Conservation (phyloP, 2,113 vertebrate genomes). For the Perca flavescens region DNA sequence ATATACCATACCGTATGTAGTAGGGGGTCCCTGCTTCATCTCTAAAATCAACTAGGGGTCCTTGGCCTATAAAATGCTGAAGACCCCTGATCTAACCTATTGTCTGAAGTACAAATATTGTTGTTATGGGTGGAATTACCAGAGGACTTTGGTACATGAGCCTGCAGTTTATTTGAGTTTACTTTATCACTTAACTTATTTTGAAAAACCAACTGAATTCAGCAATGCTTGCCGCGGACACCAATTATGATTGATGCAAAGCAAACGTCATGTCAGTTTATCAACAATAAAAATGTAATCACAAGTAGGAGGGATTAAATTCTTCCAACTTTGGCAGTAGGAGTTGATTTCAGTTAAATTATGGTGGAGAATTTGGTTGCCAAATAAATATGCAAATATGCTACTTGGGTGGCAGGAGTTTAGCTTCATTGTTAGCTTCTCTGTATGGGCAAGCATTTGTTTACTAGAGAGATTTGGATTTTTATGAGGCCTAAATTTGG, state of each 20-base stretch:
- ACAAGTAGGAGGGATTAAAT: not conserved
- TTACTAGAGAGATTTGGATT: conserved; percentile 22
- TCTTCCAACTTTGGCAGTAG: not conserved
- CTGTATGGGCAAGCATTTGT: conserved; percentile 21
- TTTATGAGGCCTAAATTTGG: conserved; percentile 1
- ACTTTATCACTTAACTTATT: not conserved
- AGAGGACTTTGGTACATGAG: not conserved
- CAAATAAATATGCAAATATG: conserved; percentile 35
- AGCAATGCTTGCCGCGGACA: not conserved
- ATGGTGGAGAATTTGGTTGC: conserved; percentile 17
- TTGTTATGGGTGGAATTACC: not conserved
- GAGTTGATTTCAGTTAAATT: conserved; percentile 18
- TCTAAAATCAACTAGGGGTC: too few relatives aligned
- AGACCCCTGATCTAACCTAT: not conserved
- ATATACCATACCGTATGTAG: too few relatives aligned
- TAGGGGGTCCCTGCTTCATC: too few relatives aligned
- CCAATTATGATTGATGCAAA: not conserved
- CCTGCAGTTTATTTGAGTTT: not conserved
- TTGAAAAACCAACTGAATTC: not conserved
- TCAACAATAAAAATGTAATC: not conserved
- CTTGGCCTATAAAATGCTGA: too few relatives aligned
- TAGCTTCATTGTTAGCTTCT: conserved; percentile 20
- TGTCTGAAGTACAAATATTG: not conserved
- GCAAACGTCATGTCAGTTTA: not conserved
- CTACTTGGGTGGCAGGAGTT: conserved; percentile 31